Base-by-base conservation (phyloP, 2,797 vertebrate genomes). In the Scleropages formosus region DNA sequence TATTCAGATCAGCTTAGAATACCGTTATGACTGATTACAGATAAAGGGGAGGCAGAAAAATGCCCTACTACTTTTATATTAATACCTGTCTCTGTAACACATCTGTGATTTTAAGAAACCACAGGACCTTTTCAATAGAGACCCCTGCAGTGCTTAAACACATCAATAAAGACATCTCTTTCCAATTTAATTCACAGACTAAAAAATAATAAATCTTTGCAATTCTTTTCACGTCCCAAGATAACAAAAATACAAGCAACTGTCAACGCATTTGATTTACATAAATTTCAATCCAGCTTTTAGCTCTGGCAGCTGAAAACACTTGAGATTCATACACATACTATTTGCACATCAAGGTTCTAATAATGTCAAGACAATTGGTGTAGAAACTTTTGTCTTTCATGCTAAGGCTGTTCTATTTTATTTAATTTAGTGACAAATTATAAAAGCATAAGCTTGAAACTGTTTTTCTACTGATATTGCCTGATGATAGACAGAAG, bases 331-430 rank as follows among this genome's bases (percentile, higher is more conserved):
- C 47, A 82, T 24, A 46, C 72, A 68, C 73, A 80, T 81, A 84
- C 79, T 84, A 91, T 92, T 92, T 86, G 85, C 88, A 93, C 91
- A 88, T 90, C 88, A 90, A 89, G 85, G 88, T 83, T 87, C 78
- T 85, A 81, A 89, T 91, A 89, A 90, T 83, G 81, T 83, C 70
- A 85, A 84, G 83, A 81, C 85, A 82, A 76, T 75, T 75, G 80
- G 83, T 86, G 88, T 87, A 61, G 78, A 78, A 87, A 85, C 87
- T 87, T 89, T 74, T 73, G 61, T 73, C 61, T 58, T 8, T 44
- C 39, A 74, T 75, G 58, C 76, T 26, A 87, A 87, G 62, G 71
- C 16, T 69, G 56, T 69, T 77, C 24, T 53, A 10, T 73, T 74
- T 71, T 76, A 74, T 77, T 73, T 75, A 75, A 74, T 73, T 64